A percentile compares a stretch with the other conserved stretches of the same genome.
Conservation (phyloP, 2,888 invertebrate species). For the Metallyticus violacea region DNA sequence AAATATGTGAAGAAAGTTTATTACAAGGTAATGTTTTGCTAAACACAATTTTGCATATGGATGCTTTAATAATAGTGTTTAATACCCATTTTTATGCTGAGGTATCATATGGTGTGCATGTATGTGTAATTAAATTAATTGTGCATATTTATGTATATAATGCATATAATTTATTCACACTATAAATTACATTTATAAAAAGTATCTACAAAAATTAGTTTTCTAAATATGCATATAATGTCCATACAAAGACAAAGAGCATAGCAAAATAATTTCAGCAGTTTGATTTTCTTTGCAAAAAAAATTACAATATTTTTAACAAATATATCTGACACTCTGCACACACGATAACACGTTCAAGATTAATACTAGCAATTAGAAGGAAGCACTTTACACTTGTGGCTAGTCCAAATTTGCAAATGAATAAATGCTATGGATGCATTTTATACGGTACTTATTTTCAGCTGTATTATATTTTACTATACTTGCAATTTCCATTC, state of each 20-base stretch:
- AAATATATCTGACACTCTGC: neutral
- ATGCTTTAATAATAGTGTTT: too few relatives aligned
- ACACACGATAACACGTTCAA: neutral
- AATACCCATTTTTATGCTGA: too few relatives aligned
- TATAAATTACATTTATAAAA: neutral
- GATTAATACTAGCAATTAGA: neutral
- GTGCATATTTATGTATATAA: too few relatives aligned
- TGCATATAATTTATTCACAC: neutral
- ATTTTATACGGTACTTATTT: neutral
- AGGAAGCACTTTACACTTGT: neutral
- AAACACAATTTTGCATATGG: too few relatives aligned
- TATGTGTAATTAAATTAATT: too few relatives aligned
- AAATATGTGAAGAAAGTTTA: too few relatives aligned
- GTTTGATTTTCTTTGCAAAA: neutral
- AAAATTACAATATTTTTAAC: neutral
- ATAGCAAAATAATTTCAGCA: neutral
- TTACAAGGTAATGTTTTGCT: too few relatives aligned
- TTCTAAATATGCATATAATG: neutral
- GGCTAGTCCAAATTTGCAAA: neutral
- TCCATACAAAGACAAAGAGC: neutral
- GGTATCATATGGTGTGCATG: too few relatives aligned
- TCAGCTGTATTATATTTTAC: neutral
- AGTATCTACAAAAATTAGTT: neutral
- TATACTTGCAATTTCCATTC: neutral
- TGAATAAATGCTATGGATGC: neutral